Base-by-base conservation (phyloP, 2,113 vertebrate genomes). In the Nanorana parkeri region DNA sequence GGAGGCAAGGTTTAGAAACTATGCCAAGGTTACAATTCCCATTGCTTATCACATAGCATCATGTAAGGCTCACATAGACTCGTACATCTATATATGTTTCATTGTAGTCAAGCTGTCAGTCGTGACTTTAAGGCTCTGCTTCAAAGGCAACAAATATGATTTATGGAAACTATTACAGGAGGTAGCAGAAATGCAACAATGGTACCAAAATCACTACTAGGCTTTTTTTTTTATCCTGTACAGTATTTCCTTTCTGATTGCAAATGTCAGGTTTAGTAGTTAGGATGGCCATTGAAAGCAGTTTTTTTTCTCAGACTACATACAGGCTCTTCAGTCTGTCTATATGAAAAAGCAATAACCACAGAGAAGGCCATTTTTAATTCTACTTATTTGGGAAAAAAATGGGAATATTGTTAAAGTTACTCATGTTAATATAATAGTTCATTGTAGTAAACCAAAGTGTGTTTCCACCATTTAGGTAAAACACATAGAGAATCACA, bases 81-180 rank as follows among this genome's bases (percentile, higher is more conserved):
- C 13, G 16, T 8, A 68, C n/a, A 24, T 17, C 41, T 47, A 47
- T 47, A 47, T 47, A 47, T 47, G 41, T 47, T 51, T 16, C 36
- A n/a, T 68, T 61, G 20, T 21, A 61, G 58, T 61, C 58, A 61
- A 66, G 26, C 26, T 66, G 58, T 61, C 58, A 66, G 26, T 19
- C 26, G 20, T 19, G 19, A 19, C 28, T 20, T 68, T 13, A 41
- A 24, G 16, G 21, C 17, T 23, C 4, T 54, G 68, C 21, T 26
- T 26, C 23, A 71, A 71, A 54, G 28, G 32, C 4, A 51, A 23
- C 36, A 21, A 71, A 28, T 54, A 28, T 54, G 51, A 71, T 52
- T 69, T 51, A 69, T 69, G 41, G n/a, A 23, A 51, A 26, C 16
- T 29, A 26, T 69, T 24, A 69, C 5, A 1, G 41, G 2, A 47